Percentiles rank a stretch among this genome's conserved stretches.
phyloP scores from a whole-genome alignment of 2,888 invertebrate species.

The Platerodrilus igneus region DNA sequence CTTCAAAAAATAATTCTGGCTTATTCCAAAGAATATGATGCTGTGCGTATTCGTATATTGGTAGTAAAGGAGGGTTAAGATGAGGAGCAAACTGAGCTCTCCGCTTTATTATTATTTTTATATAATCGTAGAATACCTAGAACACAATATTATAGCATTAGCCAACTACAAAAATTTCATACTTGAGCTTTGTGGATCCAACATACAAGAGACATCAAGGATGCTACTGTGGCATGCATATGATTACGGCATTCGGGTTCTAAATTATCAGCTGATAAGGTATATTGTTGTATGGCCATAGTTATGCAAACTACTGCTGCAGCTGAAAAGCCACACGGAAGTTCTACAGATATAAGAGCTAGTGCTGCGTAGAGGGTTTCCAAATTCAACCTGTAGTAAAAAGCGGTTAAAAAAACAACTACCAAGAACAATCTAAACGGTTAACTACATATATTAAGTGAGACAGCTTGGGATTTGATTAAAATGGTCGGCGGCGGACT shows the following conservation, averaged over 20 bases:
- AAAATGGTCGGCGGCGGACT: no score
- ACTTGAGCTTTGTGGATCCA: constrained; percentile 57
- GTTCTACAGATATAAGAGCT: constrained; percentile 54
- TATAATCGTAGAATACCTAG: constrained; percentile 54
- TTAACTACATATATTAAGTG: no score
- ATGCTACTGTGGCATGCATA: constrained; percentile 57
- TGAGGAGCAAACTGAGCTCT: constrained; percentile 60
- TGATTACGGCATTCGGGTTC: constrained; percentile 47
- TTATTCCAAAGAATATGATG: constrained; percentile 59
- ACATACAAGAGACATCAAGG: constrained; percentile 58
- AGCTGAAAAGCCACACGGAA: constrained; percentile 60
- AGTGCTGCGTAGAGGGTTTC: constrained; percentile 54
- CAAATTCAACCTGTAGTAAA: constrained; percentile 45
- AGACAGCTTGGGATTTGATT: no score
- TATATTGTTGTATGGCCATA: constrained; percentile 59
- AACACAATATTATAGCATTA: constrained; percentile 40
- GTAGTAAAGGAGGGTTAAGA: constrained; percentile 57
- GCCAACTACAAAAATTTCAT: not conserved
- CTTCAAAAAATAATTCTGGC: constrained; percentile 59
- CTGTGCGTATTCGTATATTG: constrained; percentile 52
- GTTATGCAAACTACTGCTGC: constrained; percentile 55
- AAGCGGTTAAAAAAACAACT: constrained; percentile 1
- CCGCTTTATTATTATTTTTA: constrained; percentile 54
- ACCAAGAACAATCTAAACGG: no score
- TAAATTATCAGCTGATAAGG: constrained; percentile 45